These are phyloP conservation scores for Isaurus tuberculatus DNA, from an alignment of 92 coral and sea anemone genomes.

Conservation along the genomic window DNA sequence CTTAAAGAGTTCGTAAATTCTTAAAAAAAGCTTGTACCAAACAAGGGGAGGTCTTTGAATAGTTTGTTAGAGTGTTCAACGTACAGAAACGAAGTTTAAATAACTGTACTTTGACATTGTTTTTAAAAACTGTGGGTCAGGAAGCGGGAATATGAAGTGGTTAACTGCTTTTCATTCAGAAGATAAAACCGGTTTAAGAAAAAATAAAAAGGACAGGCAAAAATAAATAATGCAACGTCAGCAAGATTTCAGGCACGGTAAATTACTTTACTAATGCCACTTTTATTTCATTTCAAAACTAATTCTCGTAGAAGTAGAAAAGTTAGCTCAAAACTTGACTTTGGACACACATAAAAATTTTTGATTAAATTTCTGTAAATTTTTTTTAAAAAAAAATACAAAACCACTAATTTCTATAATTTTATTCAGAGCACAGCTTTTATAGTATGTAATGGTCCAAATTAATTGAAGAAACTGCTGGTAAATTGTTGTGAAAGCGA, in stretches of 20 bases:
- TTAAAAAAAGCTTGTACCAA: neutral
- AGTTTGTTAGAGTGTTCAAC: neutral
- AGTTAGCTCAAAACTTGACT: neutral
- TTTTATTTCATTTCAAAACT: neutral
- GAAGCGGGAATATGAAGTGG: neutral
- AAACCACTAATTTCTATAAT: neutral
- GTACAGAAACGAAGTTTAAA: neutral
- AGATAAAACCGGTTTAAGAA: neutral
- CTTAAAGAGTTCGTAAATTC: neutral
- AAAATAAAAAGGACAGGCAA: neutral
- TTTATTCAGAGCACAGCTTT: constrained; percentile 26
- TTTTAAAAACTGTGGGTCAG: neutral
- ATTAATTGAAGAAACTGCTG: neutral
- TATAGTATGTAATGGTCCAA: neutral
- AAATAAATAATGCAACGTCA: neutral
- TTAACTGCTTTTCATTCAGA: neutral
- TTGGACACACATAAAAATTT: too few species aligned
- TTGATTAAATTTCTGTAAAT: neutral
- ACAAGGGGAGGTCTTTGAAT: neutral
- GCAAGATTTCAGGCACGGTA: neutral
- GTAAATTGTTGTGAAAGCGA: neutral
- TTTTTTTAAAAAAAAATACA: neutral
- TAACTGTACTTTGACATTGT: neutral
- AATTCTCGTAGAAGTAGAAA: neutral
- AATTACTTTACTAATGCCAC: neutral